These are phyloP conservation scores for Siniperca undulata DNA, from an alignment of 2,797 vertebrate species.

Conservation along the genomic window DNA sequence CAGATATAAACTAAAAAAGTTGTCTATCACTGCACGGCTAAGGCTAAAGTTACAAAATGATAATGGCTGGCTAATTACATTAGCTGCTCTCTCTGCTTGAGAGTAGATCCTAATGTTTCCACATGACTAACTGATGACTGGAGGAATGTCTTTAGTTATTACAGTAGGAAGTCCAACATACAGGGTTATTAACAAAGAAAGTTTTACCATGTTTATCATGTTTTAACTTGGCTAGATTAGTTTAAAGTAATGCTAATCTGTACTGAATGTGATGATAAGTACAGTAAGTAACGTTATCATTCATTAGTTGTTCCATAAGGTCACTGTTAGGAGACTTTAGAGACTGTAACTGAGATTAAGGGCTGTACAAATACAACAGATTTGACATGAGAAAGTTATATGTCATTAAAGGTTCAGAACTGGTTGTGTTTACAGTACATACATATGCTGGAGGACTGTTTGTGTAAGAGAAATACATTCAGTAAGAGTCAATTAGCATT, in stretches of 20 bases:
- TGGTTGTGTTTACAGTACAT: background rate
- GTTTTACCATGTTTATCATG: background rate
- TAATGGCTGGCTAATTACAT: slow-evolving; percentile 1
- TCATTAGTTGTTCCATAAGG: slow-evolving; percentile 13
- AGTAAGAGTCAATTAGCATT: background rate
- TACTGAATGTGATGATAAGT: background rate
- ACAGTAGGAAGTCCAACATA: background rate
- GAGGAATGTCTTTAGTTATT: slow-evolving; percentile 21
- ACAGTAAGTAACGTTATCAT: background rate
- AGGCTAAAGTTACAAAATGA: background rate
- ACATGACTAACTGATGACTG: slow-evolving; percentile 18
- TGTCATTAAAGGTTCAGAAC: background rate
- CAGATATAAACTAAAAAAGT: background rate
- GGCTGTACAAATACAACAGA: background rate
- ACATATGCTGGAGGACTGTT: background rate
- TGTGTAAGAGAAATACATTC: background rate
- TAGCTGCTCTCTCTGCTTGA: slow-evolving; percentile 5
- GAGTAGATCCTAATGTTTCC: slow-evolving; percentile 11
- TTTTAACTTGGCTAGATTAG: background rate
- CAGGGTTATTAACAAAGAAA: background rate
- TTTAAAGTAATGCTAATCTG: slow-evolving; percentile 6
- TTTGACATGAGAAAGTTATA: slow-evolving; percentile 1
- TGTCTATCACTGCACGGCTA: background rate
- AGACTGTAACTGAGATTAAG: slow-evolving; percentile 16
- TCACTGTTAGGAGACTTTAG: background rate